Conservation (phyloP, 2,113 vertebrate genomes). For the Ctenodactylus gundi region DNA sequence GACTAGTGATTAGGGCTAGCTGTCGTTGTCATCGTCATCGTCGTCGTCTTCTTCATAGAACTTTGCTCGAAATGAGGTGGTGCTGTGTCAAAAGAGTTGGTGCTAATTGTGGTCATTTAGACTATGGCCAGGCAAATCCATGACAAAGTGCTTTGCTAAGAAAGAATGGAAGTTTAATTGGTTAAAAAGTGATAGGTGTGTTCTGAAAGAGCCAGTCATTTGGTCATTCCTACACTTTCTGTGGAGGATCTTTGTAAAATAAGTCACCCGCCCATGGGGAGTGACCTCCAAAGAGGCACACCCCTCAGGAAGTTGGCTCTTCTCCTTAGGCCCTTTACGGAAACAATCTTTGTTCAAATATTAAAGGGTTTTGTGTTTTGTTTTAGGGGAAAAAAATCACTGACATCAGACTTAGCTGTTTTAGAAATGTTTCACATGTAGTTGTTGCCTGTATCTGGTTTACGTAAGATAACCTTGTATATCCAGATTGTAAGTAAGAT, state of each 20-base stretch:
- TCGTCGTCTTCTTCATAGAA: neutral
- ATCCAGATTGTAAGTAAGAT: neutral
- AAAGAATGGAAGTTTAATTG: neutral
- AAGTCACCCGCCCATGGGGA: neutral
- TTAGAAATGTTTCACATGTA: neutral
- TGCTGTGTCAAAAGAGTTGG: neutral
- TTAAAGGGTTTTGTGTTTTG: slow-evolving; percentile 13
- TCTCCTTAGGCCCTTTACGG: neutral
- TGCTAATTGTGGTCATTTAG: neutral
- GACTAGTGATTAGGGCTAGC: neutral
- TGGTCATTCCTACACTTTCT: too few species aligned
- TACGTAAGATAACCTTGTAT: neutral
- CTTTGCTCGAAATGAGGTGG: neutral
- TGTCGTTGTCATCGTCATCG: too few species aligned
- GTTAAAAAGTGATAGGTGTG: neutral
- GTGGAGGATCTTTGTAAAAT: neutral
- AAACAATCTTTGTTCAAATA: neutral
- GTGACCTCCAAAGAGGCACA: neutral
- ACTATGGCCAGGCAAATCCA: neutral
- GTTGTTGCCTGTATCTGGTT: neutral
- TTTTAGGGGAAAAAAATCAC: neutral
- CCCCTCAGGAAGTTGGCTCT: neutral
- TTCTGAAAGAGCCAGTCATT: neutral
- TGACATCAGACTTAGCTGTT: neutral
- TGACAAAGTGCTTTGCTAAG: neutral